Percentiles rank a stretch among this genome's conserved stretches.
phyloP scores from a whole-genome alignment of 2,888 invertebrate genomes.

The Drosophila sordidula region DNA sequence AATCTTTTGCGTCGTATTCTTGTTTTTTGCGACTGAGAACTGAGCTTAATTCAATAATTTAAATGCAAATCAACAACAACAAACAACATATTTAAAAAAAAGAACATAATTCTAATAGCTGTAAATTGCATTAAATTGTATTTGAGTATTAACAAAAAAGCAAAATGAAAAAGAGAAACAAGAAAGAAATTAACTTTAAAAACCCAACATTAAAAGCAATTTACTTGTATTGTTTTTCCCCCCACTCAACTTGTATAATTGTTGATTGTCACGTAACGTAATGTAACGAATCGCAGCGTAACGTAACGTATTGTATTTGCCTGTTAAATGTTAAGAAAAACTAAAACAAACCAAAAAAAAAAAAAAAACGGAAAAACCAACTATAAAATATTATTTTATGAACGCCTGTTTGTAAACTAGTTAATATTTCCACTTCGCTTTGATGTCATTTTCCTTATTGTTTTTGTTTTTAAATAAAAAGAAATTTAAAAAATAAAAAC shows the following conservation, averaged over 20 bases:
- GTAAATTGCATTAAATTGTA: slow-evolving; percentile 25
- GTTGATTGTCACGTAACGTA: slow-evolving; percentile 34
- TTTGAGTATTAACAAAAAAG: neutral
- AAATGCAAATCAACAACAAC: neutral
- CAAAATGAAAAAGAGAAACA: neutral
- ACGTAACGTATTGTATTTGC: slow-evolving; percentile 32
- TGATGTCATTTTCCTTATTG: slow-evolving; percentile 15
- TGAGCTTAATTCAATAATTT: slow-evolving; percentile 43
- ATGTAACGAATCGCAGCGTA: slow-evolving; percentile 23
- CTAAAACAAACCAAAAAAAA: neutral
- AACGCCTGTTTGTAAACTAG: slow-evolving; percentile 13
- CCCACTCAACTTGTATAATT: slow-evolving; percentile 18
- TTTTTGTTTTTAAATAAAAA: slow-evolving; percentile 1
- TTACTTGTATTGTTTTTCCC: slow-evolving; percentile 9
- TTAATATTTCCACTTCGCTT: slow-evolving; percentile 14
- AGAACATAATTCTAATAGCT: slow-evolving; percentile 3
- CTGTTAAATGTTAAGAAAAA: slow-evolving; percentile 26
- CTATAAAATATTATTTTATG: neutral
- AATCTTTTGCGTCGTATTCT: slow-evolving; percentile 17
- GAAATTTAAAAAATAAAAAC: neutral
- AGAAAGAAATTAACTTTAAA: neutral
- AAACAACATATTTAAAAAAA: neutral
- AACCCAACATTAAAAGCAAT: neutral
- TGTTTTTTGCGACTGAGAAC: slow-evolving; percentile 47
- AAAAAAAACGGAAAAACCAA: slow-evolving; percentile 2